Percentiles rank a stretch among this genome's conserved stretches.
Conservation (phyloP, 2,888 invertebrate genomes). For the Eilema caniola region DNA sequence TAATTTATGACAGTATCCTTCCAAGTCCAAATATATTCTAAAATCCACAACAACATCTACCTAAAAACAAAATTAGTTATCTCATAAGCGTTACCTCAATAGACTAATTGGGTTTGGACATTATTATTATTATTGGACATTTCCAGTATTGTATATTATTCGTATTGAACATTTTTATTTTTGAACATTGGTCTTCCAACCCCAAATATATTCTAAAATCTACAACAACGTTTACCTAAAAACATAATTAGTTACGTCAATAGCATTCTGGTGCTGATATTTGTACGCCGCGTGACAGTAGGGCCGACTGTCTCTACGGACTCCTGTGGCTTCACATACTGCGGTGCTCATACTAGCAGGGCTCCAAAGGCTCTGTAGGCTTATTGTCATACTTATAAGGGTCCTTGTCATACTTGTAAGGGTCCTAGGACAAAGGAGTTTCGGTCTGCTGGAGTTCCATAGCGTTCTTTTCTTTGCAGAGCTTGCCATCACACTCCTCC, state of each 20-base stretch:
- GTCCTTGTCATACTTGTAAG: conserved; percentile 39
- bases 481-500: conserved; percentile 81
- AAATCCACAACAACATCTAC: conserved; percentile 4
- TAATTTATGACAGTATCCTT: too few species aligned
- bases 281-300: neutral
- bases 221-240: conserved; percentile 3
- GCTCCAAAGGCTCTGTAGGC: neutral
- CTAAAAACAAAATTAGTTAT: neutral
- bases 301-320: conserved; percentile 9
- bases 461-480: conserved; percentile 80
- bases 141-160: too few species aligned
- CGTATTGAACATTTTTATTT: too few species aligned
- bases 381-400: conserved; percentile 36
- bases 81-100: conserved; percentile 5
- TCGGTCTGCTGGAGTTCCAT: conserved; percentile 74
- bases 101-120: too few species aligned
- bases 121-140: too few species aligned
- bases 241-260: conserved; percentile 3
- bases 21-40: neutral
- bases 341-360: neutral
- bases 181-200: too few species aligned
- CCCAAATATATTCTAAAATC: neutral
- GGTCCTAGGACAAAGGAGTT: conserved; percentile 60
- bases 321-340: conserved; percentile 10
- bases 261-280: conserved; percentile 2